Conservation (phyloP, 2,888 invertebrate species). For the Nesidiocoris tenuis region DNA sequence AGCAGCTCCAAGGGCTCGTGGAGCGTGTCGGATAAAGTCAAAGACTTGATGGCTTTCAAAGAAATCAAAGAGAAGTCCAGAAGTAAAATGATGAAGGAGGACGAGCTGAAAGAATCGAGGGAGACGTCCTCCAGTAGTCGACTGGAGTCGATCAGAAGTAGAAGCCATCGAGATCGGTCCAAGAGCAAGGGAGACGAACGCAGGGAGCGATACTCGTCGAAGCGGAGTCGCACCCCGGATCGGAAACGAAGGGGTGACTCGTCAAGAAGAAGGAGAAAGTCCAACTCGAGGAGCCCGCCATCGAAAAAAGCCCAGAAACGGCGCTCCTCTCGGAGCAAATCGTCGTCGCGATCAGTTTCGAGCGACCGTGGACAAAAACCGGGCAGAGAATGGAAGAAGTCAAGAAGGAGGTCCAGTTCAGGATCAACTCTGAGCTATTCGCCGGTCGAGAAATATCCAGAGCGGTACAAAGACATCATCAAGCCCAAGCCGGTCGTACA, state of each 20-base stretch:
- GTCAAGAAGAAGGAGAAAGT: constrained; percentile 43
- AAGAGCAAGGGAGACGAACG: constrained; percentile 24
- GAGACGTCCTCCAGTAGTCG: constrained; percentile 16
- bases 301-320: constrained; percentile 44
- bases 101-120: constrained; percentile 19
- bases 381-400: constrained; percentile 43
- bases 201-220: constrained; percentile 21
- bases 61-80: constrained; percentile 30
- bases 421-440: constrained; percentile 64
- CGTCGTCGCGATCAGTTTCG: constrained; percentile 27
- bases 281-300: constrained; percentile 12
- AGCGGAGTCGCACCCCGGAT: constrained; percentile 28
- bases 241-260: constrained; percentile 10
- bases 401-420: constrained; percentile 44
- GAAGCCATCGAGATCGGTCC: constrained; percentile 31
- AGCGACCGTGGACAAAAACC: constrained; percentile 32
- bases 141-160: constrained; percentile 17
- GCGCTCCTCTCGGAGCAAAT: constrained; percentile 46
- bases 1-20: constrained; percentile 1
- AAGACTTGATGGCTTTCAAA: constrained; percentile 36
- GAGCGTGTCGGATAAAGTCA: constrained; percentile 15
- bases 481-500: constrained; percentile 62
- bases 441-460: constrained; percentile 67
- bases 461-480: constrained; percentile 66
- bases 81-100: constrained; percentile 15